Percentiles rank a stretch among this genome's conserved stretches.
These are phyloP conservation scores for Cheilosia impressa DNA, from an alignment of 2,888 invertebrate genomes.

Conservation along the genomic window DNA sequence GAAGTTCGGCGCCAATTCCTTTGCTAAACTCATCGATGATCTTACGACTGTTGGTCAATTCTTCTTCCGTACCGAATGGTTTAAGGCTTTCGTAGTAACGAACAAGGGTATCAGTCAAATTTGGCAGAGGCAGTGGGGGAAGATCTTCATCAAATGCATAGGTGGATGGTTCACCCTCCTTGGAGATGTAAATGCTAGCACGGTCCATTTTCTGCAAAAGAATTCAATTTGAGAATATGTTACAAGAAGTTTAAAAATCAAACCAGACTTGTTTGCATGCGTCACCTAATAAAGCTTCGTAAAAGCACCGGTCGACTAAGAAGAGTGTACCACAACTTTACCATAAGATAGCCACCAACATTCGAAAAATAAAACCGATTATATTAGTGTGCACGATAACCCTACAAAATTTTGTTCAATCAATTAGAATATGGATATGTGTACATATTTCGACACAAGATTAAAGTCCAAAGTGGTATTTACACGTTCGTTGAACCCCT, in stretches of 20 bases:
- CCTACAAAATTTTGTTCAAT: neutral
- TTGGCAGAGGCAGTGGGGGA: slow-evolving; percentile 85
- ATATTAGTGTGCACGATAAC: no score
- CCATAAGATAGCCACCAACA: no score
- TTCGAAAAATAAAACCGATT: no score
- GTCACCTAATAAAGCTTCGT: no score
- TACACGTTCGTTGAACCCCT: slow-evolving; percentile 11
- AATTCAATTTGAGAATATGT: neutral
- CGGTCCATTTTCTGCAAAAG: slow-evolving; percentile 80
- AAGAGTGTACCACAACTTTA: no score
- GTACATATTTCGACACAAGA: neutral
- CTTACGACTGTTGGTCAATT: slow-evolving; percentile 83
- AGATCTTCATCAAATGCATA: slow-evolving; percentile 85
- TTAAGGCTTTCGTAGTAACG: slow-evolving; percentile 85
- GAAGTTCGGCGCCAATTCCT: slow-evolving; percentile 84
- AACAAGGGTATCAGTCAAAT: slow-evolving; percentile 84
- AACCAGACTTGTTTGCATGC: no score
- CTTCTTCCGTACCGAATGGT: slow-evolving; percentile 84
- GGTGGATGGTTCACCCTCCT: slow-evolving; percentile 81
- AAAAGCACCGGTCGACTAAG: no score
- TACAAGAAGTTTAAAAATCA: neutral
- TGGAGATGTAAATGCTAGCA: slow-evolving; percentile 79
- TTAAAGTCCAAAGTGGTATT: slow-evolving; percentile 20
- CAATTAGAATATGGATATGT: neutral
- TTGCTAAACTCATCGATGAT: slow-evolving; percentile 84